phyloP scores from a whole-genome alignment of 2,797 vertebrate species.

The Clangula hyemalis region DNA sequence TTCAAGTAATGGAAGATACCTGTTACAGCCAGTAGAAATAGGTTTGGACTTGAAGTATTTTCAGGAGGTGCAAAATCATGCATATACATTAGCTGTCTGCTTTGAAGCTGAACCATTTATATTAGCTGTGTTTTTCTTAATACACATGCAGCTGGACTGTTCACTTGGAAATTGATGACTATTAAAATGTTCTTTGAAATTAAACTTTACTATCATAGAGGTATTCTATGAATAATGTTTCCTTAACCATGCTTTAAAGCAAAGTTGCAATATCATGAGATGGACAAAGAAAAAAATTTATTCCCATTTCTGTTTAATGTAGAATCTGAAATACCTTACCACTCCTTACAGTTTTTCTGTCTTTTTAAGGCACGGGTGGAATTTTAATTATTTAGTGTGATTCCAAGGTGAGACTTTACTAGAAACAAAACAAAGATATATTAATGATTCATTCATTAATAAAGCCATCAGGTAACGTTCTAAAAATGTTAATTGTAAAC shows the following conservation, averaged over 20 bases:
- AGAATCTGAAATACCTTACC: not conserved
- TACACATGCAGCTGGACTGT: not conserved
- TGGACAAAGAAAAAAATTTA: not conserved
- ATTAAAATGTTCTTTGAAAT: not conserved
- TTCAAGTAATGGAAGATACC: not conserved
- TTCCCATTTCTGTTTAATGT: not conserved
- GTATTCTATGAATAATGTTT: not conserved
- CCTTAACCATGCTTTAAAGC: not conserved
- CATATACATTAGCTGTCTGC: not conserved
- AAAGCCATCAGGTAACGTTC: not conserved
- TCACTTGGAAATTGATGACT: not conserved
- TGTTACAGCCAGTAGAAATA: not conserved
- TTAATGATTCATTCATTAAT: not conserved
- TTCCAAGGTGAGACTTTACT: not conserved
- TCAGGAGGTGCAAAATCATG: not conserved
- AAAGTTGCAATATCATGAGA: not conserved
- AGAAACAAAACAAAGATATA: not conserved
- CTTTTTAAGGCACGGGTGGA: not conserved
- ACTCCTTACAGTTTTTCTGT: not conserved
- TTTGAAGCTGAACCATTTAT: not conserved
- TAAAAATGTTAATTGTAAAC: not conserved
- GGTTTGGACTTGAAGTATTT: not conserved
- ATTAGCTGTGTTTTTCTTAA: not conserved
- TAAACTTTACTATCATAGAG: not conserved
- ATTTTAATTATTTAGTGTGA: not conserved